These are phyloP conservation scores for Gordius sp. DNA, from an alignment of 2,888 invertebrate genomes.

Conservation along the genomic window DNA sequence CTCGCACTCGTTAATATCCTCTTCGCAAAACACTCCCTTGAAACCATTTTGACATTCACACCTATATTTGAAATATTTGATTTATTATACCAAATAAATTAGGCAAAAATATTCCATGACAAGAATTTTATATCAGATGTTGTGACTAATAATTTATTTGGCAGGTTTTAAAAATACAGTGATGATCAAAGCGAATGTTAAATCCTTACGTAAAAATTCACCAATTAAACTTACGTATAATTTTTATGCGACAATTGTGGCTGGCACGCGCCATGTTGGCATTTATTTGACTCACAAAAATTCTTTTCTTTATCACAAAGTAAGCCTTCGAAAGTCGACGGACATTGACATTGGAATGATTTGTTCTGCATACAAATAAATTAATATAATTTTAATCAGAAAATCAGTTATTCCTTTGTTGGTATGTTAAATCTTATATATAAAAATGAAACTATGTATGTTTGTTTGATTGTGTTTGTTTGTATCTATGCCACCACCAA, in stretches of 20 bases:
- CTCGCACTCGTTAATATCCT: conserved; percentile 62
- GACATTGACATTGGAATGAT: background rate
- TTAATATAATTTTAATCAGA: background rate
- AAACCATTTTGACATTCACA: conserved; percentile 72
- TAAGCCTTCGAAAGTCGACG: background rate
- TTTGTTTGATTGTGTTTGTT: too few species aligned
- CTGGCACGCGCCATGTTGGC: background rate
- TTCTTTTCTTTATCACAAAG: background rate
- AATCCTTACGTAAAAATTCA: too few species aligned
- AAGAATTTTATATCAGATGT: too few species aligned
- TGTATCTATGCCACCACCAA: too few species aligned
- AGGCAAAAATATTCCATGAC: too few species aligned
- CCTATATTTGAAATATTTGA: conserved; percentile 62
- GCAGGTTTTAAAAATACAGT: too few species aligned
- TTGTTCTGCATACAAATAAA: background rate
- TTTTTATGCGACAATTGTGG: background rate
- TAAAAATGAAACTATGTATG: too few species aligned
- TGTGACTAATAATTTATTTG: too few species aligned
- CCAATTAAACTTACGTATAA: background rate
- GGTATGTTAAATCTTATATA: too few species aligned
- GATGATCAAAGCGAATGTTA: too few species aligned
- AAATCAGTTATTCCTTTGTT: too few species aligned
- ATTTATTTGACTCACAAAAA: background rate
- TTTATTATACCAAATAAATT: too few species aligned
- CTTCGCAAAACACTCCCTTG: conserved; percentile 62